These are phyloP conservation scores for Mantis religiosa DNA, from an alignment of 2,888 invertebrate species.

Conservation along the genomic window DNA sequence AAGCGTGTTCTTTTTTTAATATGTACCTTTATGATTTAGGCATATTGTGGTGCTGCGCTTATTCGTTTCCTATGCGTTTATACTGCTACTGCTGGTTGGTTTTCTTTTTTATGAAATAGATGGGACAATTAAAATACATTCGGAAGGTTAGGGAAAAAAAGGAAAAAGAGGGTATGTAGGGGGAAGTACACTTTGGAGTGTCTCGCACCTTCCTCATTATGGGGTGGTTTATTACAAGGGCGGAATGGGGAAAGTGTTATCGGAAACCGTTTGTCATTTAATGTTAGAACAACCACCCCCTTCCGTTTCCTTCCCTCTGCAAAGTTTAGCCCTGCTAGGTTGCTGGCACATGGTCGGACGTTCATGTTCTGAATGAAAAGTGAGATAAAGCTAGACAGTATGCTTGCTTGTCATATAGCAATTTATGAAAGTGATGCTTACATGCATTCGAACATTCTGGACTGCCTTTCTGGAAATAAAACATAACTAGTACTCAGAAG, in stretches of 20 bases:
- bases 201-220: conserved; percentile 15
- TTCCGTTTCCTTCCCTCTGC: background rate
- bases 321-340: background rate
- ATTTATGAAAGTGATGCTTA: too few species aligned
- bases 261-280: conserved; percentile 8
- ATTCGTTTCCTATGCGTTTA: background rate
- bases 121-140: conserved; percentile 17
- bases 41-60: background rate
- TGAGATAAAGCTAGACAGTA: background rate
- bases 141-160: background rate
- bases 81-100: background rate
- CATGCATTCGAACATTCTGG: too few species aligned
- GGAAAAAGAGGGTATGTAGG: background rate
- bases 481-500: too few species aligned
- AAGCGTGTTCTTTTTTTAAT: background rate
- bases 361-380: background rate
- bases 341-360: background rate
- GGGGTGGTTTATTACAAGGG: conserved; percentile 6
- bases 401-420: too few species aligned
- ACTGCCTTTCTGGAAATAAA: too few species aligned
- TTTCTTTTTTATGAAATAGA: conserved; percentile 13
- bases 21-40: background rate
- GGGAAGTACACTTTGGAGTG: background rate
- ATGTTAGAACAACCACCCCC: background rate
- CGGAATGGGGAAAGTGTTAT: background rate